phyloP scores from a whole-genome alignment of 23 tunicate genomes.

The Trididemnum miniatum region DNA sequence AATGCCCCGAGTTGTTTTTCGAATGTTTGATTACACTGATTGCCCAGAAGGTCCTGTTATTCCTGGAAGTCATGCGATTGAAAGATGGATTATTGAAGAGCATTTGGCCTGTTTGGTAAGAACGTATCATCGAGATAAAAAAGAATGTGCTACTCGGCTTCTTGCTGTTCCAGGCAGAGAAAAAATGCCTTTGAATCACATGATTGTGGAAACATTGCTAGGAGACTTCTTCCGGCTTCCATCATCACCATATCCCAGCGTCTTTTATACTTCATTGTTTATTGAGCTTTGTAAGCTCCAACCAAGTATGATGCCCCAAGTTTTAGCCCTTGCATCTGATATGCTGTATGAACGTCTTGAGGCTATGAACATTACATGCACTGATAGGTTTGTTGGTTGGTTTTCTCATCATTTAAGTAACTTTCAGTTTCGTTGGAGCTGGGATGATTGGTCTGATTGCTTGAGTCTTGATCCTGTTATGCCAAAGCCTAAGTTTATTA shows the following conservation, averaged over 20 bases:
- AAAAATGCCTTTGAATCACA: constrained; percentile 78
- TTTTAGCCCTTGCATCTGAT: constrained; percentile 96
- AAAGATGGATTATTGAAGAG: constrained; percentile 94
- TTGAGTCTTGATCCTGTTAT: constrained; percentile 46
- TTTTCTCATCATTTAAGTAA: constrained; percentile 97
- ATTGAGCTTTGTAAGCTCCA: constrained; percentile 97
- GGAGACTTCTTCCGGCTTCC: constrained; percentile 93
- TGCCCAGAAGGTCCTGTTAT: constrained; percentile 89
- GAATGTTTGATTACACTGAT: constrained; percentile 97
- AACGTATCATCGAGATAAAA: constrained; percentile 72
- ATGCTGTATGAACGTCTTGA: constrained; percentile 96
- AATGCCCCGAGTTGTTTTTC: constrained; percentile 71
- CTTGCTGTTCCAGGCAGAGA: constrained; percentile 56
- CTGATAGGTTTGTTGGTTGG: constrained; percentile 95
- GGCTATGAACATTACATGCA: constrained; percentile 78
- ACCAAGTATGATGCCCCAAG: constrained; percentile 96
- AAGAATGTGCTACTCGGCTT: constrained; percentile 85
- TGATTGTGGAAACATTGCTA: constrained; percentile 71
- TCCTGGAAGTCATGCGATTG: constrained; percentile 94
- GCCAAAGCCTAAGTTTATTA: constrained; percentile 87
- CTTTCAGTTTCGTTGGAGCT: constrained; percentile 98
- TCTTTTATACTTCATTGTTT: constrained; percentile 73
- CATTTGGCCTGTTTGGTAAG: constrained; percentile 36
- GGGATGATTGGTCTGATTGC: constrained; percentile 99
- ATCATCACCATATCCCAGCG: constrained; percentile 50